These are phyloP conservation scores for Coptodon rendalli DNA, from an alignment of 2,113 vertebrate species.

Conservation along the genomic window DNA sequence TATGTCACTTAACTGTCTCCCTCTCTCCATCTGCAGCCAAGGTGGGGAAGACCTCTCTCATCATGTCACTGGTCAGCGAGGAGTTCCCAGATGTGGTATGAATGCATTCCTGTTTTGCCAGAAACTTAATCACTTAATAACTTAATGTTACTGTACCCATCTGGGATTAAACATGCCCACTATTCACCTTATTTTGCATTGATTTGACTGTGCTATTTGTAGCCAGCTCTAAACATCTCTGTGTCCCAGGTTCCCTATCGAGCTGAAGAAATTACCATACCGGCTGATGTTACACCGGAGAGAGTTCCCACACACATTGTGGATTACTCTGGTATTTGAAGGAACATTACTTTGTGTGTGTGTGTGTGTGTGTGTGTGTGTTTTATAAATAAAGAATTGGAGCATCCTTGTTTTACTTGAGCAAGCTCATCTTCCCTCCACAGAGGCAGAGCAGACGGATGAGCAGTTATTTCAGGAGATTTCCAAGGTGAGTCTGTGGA, in stretches of 20 bases:
- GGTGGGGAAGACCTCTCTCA: constrained; percentile 97
- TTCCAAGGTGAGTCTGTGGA: constrained; percentile 78
- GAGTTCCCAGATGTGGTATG: constrained; percentile 96
- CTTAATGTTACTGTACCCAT: neutral
- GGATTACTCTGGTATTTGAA: constrained; percentile 88
- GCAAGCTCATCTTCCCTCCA: neutral
- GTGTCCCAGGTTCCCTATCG: constrained; percentile 85
- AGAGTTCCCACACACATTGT: constrained; percentile 97
- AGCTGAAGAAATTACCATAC: constrained; percentile 97
- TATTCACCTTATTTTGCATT: neutral
- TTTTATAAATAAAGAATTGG: neutral
- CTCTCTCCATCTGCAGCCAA: constrained; percentile 77
- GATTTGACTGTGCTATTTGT: neutral
- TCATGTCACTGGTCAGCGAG: constrained; percentile 98
- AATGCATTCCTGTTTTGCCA: neutral
- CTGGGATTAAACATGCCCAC: neutral
- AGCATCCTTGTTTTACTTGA: neutral
- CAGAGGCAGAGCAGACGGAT: constrained; percentile 95
- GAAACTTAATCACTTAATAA: neutral
- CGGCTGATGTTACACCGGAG: constrained; percentile 95
- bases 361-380: neutral
- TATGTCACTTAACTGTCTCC: neutral
- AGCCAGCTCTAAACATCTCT: neutral
- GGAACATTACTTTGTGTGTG: neutral
- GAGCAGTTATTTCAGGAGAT: constrained; percentile 96